Evolutionary conservation across 2,797 vertebrate genomes (phyloP).

Genomic region (Fringilla coelebs): DNA sequence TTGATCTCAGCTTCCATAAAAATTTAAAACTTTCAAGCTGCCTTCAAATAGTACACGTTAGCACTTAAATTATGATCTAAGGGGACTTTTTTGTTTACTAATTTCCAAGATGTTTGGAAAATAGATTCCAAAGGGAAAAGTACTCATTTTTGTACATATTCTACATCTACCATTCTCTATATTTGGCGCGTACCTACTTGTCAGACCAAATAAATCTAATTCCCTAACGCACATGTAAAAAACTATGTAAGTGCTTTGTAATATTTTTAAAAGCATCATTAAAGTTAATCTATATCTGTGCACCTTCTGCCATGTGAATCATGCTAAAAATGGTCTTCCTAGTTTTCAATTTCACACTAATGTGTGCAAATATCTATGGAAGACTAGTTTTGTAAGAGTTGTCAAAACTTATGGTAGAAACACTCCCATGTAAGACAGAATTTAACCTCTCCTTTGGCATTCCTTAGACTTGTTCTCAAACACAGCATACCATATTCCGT

Average conservation of each 20-base stretch:
- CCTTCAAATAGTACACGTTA: background rate
- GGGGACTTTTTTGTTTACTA: background rate
- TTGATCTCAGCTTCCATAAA: background rate
- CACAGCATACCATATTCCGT: background rate
- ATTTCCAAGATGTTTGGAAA: background rate
- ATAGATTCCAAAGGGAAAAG: background rate
- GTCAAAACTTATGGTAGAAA: background rate
- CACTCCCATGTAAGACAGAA: background rate
- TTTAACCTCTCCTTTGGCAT: background rate
- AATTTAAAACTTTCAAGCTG: background rate
- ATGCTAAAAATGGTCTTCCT: background rate
- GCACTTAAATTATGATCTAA: background rate
- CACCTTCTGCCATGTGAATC: background rate
- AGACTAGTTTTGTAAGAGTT: background rate
- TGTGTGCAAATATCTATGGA: background rate
- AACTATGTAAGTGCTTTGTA: slow-evolving; percentile 33
- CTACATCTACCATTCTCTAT: background rate
- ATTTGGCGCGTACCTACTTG: slow-evolving; percentile 26
- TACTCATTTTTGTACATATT: background rate
- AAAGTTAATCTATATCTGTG: slow-evolving; percentile 19
- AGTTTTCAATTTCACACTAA: background rate
- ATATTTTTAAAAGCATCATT: slow-evolving; percentile 50
- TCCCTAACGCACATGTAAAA: background rate
- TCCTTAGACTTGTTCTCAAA: background rate
- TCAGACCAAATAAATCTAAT: slow-evolving; percentile 28